Conservation (phyloP, 2,113 vertebrate genomes). For the Reinhardtius hippoglossoides region DNA sequence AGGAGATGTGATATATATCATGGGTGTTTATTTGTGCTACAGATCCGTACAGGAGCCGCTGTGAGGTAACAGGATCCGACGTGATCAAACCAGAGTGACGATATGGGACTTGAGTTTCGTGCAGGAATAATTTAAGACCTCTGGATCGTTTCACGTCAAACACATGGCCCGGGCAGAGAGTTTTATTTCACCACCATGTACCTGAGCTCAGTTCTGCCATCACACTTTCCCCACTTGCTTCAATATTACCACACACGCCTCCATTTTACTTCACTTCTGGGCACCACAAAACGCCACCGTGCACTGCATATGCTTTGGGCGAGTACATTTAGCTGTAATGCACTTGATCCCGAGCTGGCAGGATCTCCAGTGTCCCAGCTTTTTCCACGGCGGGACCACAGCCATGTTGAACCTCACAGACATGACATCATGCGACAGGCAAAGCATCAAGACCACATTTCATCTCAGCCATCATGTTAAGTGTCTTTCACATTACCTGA, state of each 20-base stretch:
- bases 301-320: constrained; percentile 20
- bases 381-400: constrained; percentile 44
- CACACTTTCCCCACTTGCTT: constrained; percentile 40
- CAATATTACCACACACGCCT: constrained; percentile 6
- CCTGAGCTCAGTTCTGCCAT: constrained; percentile 23
- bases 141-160: background rate
- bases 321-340: constrained; percentile 22
- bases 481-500: constrained; percentile 40
- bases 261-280: constrained; percentile 16
- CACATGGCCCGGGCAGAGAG: constrained; percentile 30
- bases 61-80: constrained; percentile 48
- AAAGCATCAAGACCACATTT: constrained; percentile 37
- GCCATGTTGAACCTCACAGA: constrained; percentile 40
- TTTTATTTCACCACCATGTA: constrained; percentile 27
- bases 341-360: constrained; percentile 47
- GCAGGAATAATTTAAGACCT: constrained; percentile 68
- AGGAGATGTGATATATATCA: constrained; percentile 21
- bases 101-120: constrained; percentile 60
- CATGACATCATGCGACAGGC: constrained; percentile 67
- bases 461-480: constrained; percentile 37
- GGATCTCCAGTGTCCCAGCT: constrained; percentile 25
- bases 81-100: background rate
- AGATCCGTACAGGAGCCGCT: constrained; percentile 36
- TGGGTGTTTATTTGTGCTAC: constrained; percentile 49
- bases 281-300: constrained; percentile 37